A percentile compares a stretch with the other conserved stretches of the same genome.
Conservation (phyloP, 2,888 invertebrate genomes). For the Falcaria lacertinaria region DNA sequence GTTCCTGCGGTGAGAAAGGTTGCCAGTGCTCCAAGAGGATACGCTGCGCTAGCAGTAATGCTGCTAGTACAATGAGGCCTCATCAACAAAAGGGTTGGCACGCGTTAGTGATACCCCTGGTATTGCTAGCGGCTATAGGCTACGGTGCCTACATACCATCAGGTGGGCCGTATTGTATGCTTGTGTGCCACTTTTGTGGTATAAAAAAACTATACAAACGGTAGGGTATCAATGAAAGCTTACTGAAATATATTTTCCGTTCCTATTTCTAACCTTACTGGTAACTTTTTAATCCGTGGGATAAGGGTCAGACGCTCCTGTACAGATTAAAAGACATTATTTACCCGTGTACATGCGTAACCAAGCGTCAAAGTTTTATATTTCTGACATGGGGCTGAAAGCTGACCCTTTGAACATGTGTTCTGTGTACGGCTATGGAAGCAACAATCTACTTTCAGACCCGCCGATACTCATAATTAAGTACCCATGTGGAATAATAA, state of each 20-base stretch:
- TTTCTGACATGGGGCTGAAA: constrained; percentile 62
- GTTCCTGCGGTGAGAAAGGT: too few relatives aligned
- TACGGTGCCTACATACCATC: too few relatives aligned
- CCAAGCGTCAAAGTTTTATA: constrained; percentile 66
- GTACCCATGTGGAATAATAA: background rate
- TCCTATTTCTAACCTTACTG: constrained; percentile 50
- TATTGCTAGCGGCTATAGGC: too few relatives aligned
- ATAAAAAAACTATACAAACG: background rate
- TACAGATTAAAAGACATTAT: constrained; percentile 73
- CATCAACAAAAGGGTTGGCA: too few relatives aligned
- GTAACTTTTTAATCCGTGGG: constrained; percentile 55
- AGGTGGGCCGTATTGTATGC: too few relatives aligned
- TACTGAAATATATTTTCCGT: constrained; percentile 52
- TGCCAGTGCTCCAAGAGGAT: too few relatives aligned
- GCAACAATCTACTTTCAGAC: constrained; percentile 29
- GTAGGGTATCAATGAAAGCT: background rate
- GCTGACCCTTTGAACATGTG: constrained; percentile 42
- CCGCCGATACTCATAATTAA: constrained; percentile 4
- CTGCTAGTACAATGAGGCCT: too few relatives aligned
- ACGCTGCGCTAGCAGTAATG: too few relatives aligned
- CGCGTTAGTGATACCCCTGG: too few relatives aligned
- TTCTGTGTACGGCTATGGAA: constrained; percentile 36
- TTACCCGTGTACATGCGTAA: constrained; percentile 57
- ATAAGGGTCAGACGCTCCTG: constrained; percentile 60
- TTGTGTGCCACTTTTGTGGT: too few relatives aligned